Conservation (phyloP, 1,140 invertebrate genomes). For the Diplogasteroides magnus region DNA sequence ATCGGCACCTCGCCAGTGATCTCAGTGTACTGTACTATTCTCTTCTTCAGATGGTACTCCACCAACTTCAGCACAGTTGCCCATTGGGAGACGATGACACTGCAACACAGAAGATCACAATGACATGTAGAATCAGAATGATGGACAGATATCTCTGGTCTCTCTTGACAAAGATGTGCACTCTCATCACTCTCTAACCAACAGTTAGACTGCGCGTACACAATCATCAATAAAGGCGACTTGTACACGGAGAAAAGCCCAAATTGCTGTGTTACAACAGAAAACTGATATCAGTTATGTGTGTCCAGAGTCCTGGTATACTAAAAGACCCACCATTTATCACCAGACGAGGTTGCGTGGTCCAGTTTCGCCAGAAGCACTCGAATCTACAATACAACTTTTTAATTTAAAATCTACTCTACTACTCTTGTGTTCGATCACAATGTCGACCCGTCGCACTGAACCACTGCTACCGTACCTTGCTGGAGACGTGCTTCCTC, state of each 20-base stretch:
- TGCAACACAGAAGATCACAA: no score
- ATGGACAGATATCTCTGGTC: no score
- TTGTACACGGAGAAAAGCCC: no score
- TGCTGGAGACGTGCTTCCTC: not conserved
- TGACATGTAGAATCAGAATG: no score
- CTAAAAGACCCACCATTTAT: slow-evolving; percentile 21
- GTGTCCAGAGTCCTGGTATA: no score
- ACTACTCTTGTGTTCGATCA: not conserved
- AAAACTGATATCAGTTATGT: no score
- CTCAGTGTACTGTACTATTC: slow-evolving; percentile 12
- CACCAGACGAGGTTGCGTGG: slow-evolving; percentile 16
- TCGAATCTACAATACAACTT: slow-evolving; percentile 8
- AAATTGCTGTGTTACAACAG: no score
- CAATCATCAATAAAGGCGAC: no score
- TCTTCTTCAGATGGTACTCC: slow-evolving; percentile 23
- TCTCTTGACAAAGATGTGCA: no score
- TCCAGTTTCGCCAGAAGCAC: slow-evolving; percentile 10
- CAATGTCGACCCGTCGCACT: not conserved
- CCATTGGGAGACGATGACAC: slow-evolving; percentile 38
- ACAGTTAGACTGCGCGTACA: no score
- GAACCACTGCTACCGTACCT: slow-evolving; percentile 4
- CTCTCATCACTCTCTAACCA: no score
- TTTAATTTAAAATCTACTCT: no score
- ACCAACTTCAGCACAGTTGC: slow-evolving; percentile 30
- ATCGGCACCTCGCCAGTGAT: slow-evolving; percentile 29